Base-by-base conservation (phyloP, 2,797 vertebrate genomes). In the Alfaro cultratus region DNA sequence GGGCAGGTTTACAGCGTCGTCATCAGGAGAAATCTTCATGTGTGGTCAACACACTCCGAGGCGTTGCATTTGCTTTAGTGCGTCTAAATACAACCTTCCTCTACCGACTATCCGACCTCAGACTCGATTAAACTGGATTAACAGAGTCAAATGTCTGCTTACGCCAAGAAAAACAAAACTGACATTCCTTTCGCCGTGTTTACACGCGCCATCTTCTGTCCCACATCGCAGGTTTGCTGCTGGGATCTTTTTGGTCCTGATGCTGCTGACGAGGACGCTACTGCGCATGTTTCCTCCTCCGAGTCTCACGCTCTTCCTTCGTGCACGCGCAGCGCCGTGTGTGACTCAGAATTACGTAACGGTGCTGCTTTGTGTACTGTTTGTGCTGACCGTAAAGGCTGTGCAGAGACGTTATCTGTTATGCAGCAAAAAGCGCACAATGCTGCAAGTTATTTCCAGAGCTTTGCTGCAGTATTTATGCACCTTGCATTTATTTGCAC, bases 201-300 rank as follows among this genome's bases (percentile, higher is more conserved):
- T 86, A 89, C 92, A 72, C 39, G 89, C 88, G 88, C 89, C 91
- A 93, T 91, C 86, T 91, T 90, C 79, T 85, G 49, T 3, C 79
- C 82, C 16, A 57, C 86, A 80, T 80, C 87, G 76, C 84, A 77
- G 70, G 46, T 72, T 89, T 74, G 51, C 60, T 29, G 72, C 21
- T 43, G 67, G 72, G 72, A 57, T 78, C 62, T 46, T 62, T 86
- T n/a, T 93, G 95, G 95, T 96, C 92, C 95, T 96, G 96, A 96
- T 96, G 95, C 86, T 94, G 94, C 83, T 80, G 88, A 77, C 84
- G 83, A 79, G 80, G 78, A 53, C 46, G 31, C 77, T 0, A 92
- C 80, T 94, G 95, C 95, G 95, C 96, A 95, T 95, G 96, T 80
- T 11, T 75, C 80, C 80, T 75, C 80, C 88, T 86, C 86, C 89